Evolutionary conservation across 1,140 invertebrate species (phyloP).

Genomic region (Leptopilina clavipes): DNA sequence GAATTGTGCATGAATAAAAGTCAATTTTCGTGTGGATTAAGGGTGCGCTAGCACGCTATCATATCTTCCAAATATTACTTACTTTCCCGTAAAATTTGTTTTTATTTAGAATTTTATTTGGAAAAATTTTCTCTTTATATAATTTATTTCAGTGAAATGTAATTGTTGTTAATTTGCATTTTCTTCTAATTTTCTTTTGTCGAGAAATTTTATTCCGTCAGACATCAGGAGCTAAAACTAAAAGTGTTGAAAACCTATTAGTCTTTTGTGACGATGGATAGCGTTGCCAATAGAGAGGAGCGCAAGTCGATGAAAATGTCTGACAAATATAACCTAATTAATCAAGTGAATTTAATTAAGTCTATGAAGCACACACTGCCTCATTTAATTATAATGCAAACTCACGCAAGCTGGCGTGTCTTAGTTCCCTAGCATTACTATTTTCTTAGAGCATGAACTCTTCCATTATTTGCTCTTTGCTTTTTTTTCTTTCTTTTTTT

Average conservation of each 20-base stretch:
- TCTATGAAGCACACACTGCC: constrained; percentile 43
- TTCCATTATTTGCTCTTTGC: constrained; percentile 50
- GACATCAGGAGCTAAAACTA: not conserved
- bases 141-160: too few relatives aligned
- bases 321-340: constrained; percentile 69
- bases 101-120: not conserved
- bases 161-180: too few relatives aligned
- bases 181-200: too few relatives aligned
- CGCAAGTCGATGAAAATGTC: constrained; percentile 56
- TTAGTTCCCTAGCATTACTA: constrained; percentile 50
- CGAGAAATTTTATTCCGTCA: too few relatives aligned
- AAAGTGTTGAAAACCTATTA: constrained; percentile 35
- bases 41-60: constrained; percentile 65
- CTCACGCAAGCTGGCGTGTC: constrained; percentile 68
- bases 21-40: constrained; percentile 68
- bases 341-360: constrained; percentile 69
- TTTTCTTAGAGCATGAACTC: constrained; percentile 49
- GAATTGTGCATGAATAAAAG: constrained; percentile 54
- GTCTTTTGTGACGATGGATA: constrained; percentile 13
- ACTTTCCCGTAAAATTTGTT: constrained; percentile 37
- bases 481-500: constrained; percentile 37
- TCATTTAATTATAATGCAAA: constrained; percentile 64
- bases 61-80: constrained; percentile 64
- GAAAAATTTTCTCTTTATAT: not conserved
- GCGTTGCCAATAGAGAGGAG: not conserved